Evolutionary conservation across 2,113 vertebrate species (phyloP), one percentile per base, ranked within the genome.

Genomic region (Amphilophus citrinellus): DNA sequence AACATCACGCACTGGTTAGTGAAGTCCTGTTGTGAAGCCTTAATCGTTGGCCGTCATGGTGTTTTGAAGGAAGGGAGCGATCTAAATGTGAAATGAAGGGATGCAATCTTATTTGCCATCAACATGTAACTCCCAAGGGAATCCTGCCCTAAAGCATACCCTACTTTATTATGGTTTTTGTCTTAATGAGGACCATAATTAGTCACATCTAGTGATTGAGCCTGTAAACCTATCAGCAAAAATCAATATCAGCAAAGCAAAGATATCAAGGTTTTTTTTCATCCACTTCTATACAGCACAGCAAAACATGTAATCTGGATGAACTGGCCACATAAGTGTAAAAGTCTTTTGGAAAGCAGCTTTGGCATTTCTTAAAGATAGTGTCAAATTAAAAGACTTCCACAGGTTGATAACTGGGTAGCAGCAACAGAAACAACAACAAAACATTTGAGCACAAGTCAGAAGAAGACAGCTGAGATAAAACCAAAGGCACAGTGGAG

Each of bases 401-500:
- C 11, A 0, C 75, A 22, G 10, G 14, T 27, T 7, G n/a, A 56
- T 32, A 27, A 47, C 44, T 65, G 35, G 10, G 24, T 7, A 13
- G 42, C 53, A 53, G 50, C 56, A 47, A 18, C 10, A 73, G 50
- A 53, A 53, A 73, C 66, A 17, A 37, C 24, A 62, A 50, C 2
- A 18, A 63, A 47, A 68, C 13, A 44, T 71, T 61, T 3, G 27
- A 60, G 80, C 10, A 8, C 39, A 47, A 47, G 7, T 18, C 61
- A 47, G 24, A 4, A 20, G 8, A 58, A 77, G 22, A 60, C 66
- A 47, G 22, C 18, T 17, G 15, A 35, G 53, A 58, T 61, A 2
- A 79, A 84, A 37, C 32, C 44, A 87, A 73, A 27, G 15, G 32
- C 4, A 39, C 62, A 63, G 24, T 7, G 61, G 32, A 77, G 2